Evolutionary conservation across 2,888 invertebrate species (phyloP), one percentile per base, ranked within the genome.

Genomic region (Diadegma fenestrale): DNA sequence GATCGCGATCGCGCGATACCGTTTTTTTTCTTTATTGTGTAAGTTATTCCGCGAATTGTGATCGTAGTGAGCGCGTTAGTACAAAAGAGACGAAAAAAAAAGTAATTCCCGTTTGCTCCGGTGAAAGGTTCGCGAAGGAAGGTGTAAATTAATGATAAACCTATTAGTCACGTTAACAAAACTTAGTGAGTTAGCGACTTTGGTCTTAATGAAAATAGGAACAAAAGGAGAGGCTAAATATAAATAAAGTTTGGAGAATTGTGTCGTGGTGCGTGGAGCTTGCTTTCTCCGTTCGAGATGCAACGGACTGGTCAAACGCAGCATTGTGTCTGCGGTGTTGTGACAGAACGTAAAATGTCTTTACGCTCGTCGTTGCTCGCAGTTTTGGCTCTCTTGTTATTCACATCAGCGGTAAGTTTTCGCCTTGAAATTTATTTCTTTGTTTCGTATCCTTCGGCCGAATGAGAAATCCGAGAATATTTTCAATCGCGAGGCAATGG

Each of bases 271-370:
- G 30, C 12, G 14, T 43, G 19, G 14, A 19, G 26, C 66, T 51
- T 17, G 26, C 66, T 51, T 43, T 73, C 66, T 78, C 64, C 73
- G 30, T 48, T 68, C n/a, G 71, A 54, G 61, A 85, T 85, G 85
- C 78, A 82, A 76, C 78, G 85, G 79, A 82, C 79, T 82, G 68
- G 48, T 66, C 37, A 33, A 17, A 66, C 63, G 41, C 51, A 73
- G 37, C 80, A 63, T 85, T 75, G 54, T 69, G 69, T 41, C 69
- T 82, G 64, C 63, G 78, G 82, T 85, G 85, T 85, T 80, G 72
- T 85, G 85, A 82, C 85, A 82, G 82, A 61, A 30, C 66, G 43
- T 58, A 80, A 58, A 77, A 85, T 85, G 85, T 77, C 76, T 61
- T 58, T 58, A 48, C 66, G 58, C 30, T 45, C 43, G 2, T 22